A percentile compares a stretch with the other conserved stretches of the same genome.
These are phyloP conservation scores for Leptinotarsa juncta DNA, from an alignment of 2,888 invertebrate species.

Conservation along the genomic window DNA sequence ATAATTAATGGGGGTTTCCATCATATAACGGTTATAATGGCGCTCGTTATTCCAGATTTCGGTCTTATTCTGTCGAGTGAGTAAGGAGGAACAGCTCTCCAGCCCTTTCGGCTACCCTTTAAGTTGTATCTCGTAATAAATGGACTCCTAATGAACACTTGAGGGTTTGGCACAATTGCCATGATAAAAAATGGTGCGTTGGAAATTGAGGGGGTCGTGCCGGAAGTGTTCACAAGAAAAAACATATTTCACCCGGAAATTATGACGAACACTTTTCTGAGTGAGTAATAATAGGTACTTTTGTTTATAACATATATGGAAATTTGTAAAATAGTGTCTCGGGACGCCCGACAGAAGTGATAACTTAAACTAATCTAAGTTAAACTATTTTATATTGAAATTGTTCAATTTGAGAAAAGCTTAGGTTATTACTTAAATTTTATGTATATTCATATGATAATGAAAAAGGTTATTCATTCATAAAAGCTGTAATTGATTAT, in stretches of 20 bases:
- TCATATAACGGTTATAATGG: conserved; percentile 7
- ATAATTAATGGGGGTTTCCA: conserved; percentile 11
- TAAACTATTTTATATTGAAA: too few relatives aligned
- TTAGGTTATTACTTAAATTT: too few relatives aligned
- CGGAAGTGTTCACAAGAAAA: neutral
- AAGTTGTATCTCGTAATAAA: neutral
- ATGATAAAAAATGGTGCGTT: neutral
- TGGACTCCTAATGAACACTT: neutral
- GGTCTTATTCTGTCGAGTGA: neutral
- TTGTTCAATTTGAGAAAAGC: too few relatives aligned
- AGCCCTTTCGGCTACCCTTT: conserved; percentile 6
- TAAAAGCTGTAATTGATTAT: too few relatives aligned
- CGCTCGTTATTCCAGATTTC: conserved; percentile 3
- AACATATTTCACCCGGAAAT: neutral
- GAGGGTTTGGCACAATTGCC: neutral
- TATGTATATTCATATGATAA: too few relatives aligned
- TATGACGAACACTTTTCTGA: too few relatives aligned
- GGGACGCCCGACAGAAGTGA: too few relatives aligned
- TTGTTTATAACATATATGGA: too few relatives aligned
- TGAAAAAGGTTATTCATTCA: too few relatives aligned
- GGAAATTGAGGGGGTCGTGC: neutral
- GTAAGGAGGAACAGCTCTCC: neutral
- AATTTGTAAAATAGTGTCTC: too few relatives aligned
- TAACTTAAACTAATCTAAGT: too few relatives aligned
- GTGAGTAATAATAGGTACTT: too few relatives aligned